Percentiles rank a stretch among this genome's conserved stretches.
phyloP scores from a whole-genome alignment of 2,113 vertebrate genomes.

The Lynx canadensis region DNA sequence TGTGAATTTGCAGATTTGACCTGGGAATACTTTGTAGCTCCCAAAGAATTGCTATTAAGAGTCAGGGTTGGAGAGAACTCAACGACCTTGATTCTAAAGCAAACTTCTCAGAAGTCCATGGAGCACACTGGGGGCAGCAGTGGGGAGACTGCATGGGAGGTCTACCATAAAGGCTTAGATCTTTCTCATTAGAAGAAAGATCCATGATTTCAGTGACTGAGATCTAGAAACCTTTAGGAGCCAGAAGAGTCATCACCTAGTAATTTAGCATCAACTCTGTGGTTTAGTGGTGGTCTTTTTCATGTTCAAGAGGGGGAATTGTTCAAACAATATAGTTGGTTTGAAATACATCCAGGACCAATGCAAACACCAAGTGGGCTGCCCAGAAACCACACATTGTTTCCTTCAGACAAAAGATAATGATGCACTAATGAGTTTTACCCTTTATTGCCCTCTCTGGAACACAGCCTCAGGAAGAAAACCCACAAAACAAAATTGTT shows the following conservation, averaged over 20 bases:
- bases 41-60: constrained; percentile 7
- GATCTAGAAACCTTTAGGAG: constrained; percentile 73
- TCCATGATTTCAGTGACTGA: constrained; percentile 60
- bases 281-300: constrained; percentile 69
- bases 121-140: background rate
- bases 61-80: background rate
- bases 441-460: constrained; percentile 75
- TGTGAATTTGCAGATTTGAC: background rate
- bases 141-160: constrained; percentile 66
- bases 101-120: constrained; percentile 54
- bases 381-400: constrained; percentile 77
- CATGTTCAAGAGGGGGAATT: constrained; percentile 61
- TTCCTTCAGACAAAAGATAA: constrained; percentile 81
- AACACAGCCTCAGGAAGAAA: constrained; percentile 72
- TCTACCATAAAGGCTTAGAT: constrained; percentile 55
- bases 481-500: constrained; percentile 71
- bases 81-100: constrained; percentile 16
- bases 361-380: constrained; percentile 73
- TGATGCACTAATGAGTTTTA: constrained; percentile 77
- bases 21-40: background rate
- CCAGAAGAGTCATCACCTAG: constrained; percentile 76
- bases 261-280: constrained; percentile 74
- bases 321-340: constrained; percentile 72
- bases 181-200: constrained; percentile 70
- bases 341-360: constrained; percentile 77